Percentiles rank a stretch among this genome's conserved stretches.
These are phyloP conservation scores for Heterochromis multidens DNA, from an alignment of 2,113 vertebrate genomes.

Conservation along the genomic window DNA sequence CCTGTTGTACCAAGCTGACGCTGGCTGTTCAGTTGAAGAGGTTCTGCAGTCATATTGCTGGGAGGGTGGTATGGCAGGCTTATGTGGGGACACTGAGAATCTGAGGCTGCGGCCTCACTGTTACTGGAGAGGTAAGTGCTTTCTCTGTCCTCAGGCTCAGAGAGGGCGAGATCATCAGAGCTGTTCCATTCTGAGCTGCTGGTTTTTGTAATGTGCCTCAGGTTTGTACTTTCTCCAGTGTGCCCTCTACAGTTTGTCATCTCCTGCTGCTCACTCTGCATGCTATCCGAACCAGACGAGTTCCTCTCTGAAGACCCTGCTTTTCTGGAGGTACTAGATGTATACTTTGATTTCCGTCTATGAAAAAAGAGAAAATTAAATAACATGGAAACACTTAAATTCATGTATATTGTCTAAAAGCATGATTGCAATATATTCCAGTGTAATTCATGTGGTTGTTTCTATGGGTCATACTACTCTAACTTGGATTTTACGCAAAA, in stretches of 20 bases:
- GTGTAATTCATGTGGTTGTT: not conserved
- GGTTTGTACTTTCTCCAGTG: conserved; percentile 48
- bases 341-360: conserved; percentile 73
- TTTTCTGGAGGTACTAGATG: conserved; percentile 59
- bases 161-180: conserved; percentile 75
- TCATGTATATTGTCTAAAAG: not conserved
- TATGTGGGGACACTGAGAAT: conserved; percentile 48
- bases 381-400: not conserved
- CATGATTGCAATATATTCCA: not conserved
- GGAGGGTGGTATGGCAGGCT: conserved; percentile 37
- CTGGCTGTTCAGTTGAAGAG: conserved; percentile 66
- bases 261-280: conserved; percentile 61
- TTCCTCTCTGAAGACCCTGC: conserved; percentile 57
- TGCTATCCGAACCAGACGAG: conserved; percentile 35
- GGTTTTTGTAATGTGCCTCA: conserved; percentile 69
- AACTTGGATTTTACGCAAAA: not conserved
- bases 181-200: conserved; percentile 82
- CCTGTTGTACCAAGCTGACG: conserved; percentile 73
- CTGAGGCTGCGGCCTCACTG: conserved; percentile 54
- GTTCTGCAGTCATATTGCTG: conserved; percentile 40
- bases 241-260: conserved; percentile 46
- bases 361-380: not conserved
- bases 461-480: too few species aligned
- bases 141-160: conserved; percentile 78
- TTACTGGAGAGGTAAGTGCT: conserved; percentile 71